These are phyloP conservation scores for Patella pellucida DNA, from an alignment of 2,888 invertebrate species.

Conservation along the genomic window DNA sequence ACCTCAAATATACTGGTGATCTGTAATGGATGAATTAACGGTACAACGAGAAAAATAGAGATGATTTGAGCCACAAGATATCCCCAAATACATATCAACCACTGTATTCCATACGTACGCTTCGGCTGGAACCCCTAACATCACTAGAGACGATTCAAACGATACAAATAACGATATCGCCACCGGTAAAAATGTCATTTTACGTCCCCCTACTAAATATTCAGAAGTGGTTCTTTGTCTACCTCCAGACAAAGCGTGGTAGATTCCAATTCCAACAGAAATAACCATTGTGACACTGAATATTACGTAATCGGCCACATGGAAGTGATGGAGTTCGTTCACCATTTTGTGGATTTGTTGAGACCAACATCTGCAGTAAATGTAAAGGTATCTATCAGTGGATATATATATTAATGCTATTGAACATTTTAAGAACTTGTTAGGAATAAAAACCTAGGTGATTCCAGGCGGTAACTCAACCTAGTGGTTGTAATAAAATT, in stretches of 20 bases:
- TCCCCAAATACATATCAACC: conserved; percentile 39
- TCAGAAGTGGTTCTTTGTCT: conserved; percentile 42
- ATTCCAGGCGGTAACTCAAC: too few relatives aligned
- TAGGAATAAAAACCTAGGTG: too few relatives aligned
- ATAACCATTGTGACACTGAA: conserved; percentile 45
- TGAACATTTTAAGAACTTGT: too few relatives aligned
- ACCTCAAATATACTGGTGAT: conserved; percentile 59
- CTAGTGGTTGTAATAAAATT: too few relatives aligned
- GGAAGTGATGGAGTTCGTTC: conserved; percentile 27
- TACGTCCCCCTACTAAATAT: conserved; percentile 49
- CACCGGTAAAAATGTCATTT: conserved; percentile 49
- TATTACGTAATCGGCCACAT: conserved; percentile 45
- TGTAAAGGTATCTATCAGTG: too few relatives aligned
- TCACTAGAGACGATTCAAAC: conserved; percentile 59
- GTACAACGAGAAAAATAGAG: conserved; percentile 44
- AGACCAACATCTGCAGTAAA: too few relatives aligned
- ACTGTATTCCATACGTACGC: conserved; percentile 51
- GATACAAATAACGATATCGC: conserved; percentile 56
- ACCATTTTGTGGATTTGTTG: conserved; percentile 20
- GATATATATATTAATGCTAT: too few relatives aligned
- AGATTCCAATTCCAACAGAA: conserved; percentile 52
- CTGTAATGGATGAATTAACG: conserved; percentile 47
- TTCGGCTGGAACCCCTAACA: conserved; percentile 57
- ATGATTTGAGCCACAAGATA: conserved; percentile 43
- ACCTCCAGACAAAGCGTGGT: conserved; percentile 36